A percentile compares a stretch with the other conserved stretches of the same genome.
Evolutionary conservation across 2,888 invertebrate genomes (phyloP).

Genomic region (Megalurothrips usitatus): DNA sequence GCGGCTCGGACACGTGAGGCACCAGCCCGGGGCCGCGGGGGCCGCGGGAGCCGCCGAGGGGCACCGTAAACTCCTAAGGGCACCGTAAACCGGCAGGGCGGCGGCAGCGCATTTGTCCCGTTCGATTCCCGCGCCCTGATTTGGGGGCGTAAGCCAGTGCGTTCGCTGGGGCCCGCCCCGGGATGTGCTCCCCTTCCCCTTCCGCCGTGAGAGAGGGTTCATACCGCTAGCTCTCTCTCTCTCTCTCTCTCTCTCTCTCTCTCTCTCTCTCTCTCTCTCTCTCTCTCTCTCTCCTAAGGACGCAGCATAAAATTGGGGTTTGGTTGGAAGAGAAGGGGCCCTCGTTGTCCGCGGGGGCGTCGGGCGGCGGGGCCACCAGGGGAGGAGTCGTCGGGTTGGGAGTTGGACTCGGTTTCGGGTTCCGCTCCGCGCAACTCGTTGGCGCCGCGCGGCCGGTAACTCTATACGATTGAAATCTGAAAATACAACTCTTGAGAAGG

Average conservation of each 20-base stretch:
- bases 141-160: not conserved
- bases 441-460: too few relatives aligned
- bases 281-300: not conserved
- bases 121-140: conserved; percentile 21
- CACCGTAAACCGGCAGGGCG: not conserved
- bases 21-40: not conserved
- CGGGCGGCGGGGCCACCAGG: too few relatives aligned
- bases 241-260: not conserved
- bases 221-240: not conserved
- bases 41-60: not conserved
- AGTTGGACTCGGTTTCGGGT: too few relatives aligned
- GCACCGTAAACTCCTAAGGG: conserved; percentile 17
- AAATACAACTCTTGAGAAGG: too few relatives aligned
- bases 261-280: conserved; percentile 1
- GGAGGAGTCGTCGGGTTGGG: too few relatives aligned
- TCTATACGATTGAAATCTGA: too few relatives aligned
- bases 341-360: too few relatives aligned
- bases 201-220: not conserved
- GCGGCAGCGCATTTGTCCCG: conserved; percentile 7
- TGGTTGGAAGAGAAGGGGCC: too few relatives aligned
- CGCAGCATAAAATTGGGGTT: too few relatives aligned
- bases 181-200: too few relatives aligned
- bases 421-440: too few relatives aligned
- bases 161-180: not conserved
- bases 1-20: too few relatives aligned